phyloP scores from a whole-genome alignment of 1,140 invertebrate species.

The Drosophila malerkotliana region DNA sequence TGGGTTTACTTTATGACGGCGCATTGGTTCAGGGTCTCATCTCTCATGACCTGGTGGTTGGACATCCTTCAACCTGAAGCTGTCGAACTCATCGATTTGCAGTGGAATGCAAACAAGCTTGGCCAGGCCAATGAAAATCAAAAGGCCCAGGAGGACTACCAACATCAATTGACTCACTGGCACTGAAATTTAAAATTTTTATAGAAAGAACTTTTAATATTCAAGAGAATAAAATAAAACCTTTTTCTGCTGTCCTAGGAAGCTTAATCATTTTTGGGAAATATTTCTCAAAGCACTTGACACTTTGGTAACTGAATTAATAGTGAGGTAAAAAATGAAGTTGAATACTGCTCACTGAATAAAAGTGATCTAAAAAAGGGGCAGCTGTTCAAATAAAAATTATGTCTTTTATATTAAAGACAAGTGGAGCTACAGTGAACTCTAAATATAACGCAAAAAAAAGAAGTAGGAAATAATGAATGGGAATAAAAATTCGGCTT shows the following conservation, averaged over 20 bases:
- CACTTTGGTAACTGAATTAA: conserved; percentile 24
- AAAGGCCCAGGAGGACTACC: conserved; percentile 11
- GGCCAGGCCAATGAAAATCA: conserved; percentile 23
- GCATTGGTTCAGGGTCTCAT: conserved; percentile 7
- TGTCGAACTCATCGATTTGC: conserved; percentile 43
- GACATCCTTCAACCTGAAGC: conserved; percentile 10
- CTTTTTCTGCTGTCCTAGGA: conserved; percentile 9
- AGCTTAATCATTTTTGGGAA: neutral
- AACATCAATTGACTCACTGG: conserved; percentile 6
- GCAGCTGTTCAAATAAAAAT: conserved; percentile 32
- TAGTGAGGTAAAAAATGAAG: conserved; percentile 12
- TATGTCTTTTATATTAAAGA: conserved; percentile 12
- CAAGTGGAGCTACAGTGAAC: conserved; percentile 12
- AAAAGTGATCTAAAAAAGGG: conserved; percentile 7
- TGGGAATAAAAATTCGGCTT: neutral
- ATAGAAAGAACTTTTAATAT: too few species aligned
- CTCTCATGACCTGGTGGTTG: conserved; percentile 26
- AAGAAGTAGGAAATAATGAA: neutral
- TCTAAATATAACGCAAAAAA: neutral
- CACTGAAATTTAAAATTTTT: conserved; percentile 13
- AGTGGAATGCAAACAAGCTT: conserved; percentile 30
- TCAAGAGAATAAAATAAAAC: neutral
- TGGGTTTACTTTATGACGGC: conserved; percentile 1
- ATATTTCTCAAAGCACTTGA: conserved; percentile 27
- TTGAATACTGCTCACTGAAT: neutral